Evolutionary conservation across 2,888 invertebrate species (phyloP).

Genomic region (Masnerella sp.): DNA sequence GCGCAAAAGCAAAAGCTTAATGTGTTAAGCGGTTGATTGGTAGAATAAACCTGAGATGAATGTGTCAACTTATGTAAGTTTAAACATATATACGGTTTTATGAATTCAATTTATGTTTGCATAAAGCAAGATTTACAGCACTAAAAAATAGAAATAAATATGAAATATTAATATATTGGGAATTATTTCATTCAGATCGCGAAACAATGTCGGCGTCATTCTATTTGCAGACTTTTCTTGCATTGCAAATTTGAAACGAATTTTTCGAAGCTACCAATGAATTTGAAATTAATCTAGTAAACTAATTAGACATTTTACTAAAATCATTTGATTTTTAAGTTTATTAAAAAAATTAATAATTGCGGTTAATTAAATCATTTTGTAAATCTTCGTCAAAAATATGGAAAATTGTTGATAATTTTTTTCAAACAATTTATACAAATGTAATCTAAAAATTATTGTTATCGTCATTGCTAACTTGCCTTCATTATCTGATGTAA

Average conservation of each 20-base stretch:
- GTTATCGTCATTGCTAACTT: background rate
- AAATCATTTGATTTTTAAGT: too few species aligned
- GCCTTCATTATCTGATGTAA: slow-evolving; percentile 2
- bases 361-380: too few species aligned
- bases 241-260: too few species aligned
- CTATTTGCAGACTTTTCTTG: too few species aligned
- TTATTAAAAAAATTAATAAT: too few species aligned
- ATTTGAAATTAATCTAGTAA: too few species aligned
- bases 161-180: background rate
- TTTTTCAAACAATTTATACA: background rate
- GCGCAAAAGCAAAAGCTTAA: slow-evolving; percentile 31
- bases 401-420: too few species aligned
- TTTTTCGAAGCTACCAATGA: too few species aligned
- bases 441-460: background rate
- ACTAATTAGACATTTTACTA: too few species aligned
- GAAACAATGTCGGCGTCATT: background rate
- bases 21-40: slow-evolving; percentile 23
- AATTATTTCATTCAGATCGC: too few species aligned
- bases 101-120: slow-evolving; percentile 31
- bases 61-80: slow-evolving; percentile 30
- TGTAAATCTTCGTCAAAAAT: too few species aligned
- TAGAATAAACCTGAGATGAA: slow-evolving; percentile 33
- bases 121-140: slow-evolving; percentile 10
- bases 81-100: slow-evolving; percentile 24
- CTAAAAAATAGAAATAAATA: slow-evolving; percentile 4